Base-by-base conservation (phyloP, 2,797 vertebrate species). In the Moxostoma hubbsi region DNA sequence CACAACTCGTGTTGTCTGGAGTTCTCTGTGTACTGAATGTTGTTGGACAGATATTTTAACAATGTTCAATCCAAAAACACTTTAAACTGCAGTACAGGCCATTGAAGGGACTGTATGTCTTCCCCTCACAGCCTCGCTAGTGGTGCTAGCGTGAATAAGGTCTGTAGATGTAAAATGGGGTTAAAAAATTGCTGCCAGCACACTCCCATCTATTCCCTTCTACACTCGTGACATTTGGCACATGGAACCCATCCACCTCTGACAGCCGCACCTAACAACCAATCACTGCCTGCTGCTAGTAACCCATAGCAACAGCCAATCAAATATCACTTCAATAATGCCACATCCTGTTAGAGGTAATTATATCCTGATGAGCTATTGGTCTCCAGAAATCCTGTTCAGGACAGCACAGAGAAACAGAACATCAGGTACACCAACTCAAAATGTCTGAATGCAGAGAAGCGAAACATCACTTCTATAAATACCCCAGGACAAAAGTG, bases 201-300 rank as follows among this genome's bases (percentile, higher is more conserved):
- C 74, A 62, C 67, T 24, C 24, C 15, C 63, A 57, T 58, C 62
- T 82, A 24, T 24, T 24, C 24, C 87, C 86, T 62, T 66, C 78
- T 73, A 71, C 45, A 83, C 77, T 66, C 65, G n/a, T 89, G 88
- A 89, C 89, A 92, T 92, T 92, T 92, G 62, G 84, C 85, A 63
- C 78, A 70, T 73, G 63, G 59, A 79, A 83, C 81, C 80, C 73
- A 77, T 85, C 72, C 64, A 69, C 82, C 77, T 64, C 59, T 58
- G 58, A 13, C 57, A 61, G 78, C 71, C 77, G 57, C 68, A 84
- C 47, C 55, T 80, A 62, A 59, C 36, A 50, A 70, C 64, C 15
- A 62, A 73, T 86, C 83, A 77, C 57, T 77, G 24, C 62, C 75
- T 84, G 77, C 73, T 36, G 55, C 77, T 70, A 73, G 72, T 83